phyloP scores from a whole-genome alignment of 2,113 vertebrate genomes.

The Platichthys stellatus region DNA sequence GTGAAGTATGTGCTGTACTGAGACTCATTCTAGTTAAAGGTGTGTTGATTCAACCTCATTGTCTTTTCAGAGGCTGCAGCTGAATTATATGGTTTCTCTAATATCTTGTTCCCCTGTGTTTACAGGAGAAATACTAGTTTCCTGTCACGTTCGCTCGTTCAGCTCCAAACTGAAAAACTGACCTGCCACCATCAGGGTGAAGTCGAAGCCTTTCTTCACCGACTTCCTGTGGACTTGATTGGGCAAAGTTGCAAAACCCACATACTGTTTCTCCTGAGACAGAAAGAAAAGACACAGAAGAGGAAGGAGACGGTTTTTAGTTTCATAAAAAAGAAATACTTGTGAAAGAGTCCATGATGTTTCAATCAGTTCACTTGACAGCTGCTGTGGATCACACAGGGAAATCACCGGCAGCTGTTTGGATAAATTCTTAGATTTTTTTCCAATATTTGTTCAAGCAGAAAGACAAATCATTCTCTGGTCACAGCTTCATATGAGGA shows the following conservation, averaged over 20 bases:
- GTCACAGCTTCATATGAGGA: too few species aligned
- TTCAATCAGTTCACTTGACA: background rate
- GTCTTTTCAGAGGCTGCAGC: background rate
- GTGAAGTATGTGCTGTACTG: too few species aligned
- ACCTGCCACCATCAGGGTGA: conserved; percentile 99
- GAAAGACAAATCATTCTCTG: too few species aligned
- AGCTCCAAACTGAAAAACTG: conserved; percentile 76
- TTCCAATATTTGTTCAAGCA: too few species aligned
- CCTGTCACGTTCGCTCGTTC: background rate
- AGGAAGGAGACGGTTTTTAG: background rate
- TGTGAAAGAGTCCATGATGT: background rate
- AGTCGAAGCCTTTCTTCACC: conserved; percentile 98
- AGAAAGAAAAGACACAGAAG: conserved; percentile 48
- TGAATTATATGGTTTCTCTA: background rate
- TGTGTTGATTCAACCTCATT: too few species aligned
- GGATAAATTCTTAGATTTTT: too few species aligned
- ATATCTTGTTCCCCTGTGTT: background rate
- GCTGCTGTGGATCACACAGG: too few species aligned
- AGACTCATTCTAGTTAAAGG: too few species aligned
- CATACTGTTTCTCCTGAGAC: conserved; percentile 95
- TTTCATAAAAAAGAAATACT: background rate
- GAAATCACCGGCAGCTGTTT: too few species aligned
- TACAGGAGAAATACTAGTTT: background rate
- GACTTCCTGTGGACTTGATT: conserved; percentile 99
- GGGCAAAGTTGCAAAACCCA: conserved; percentile 96